Evolutionary conservation across 2,113 vertebrate genomes (phyloP), one percentile per base, ranked within the genome.

Genomic region (Anser cygnoides): DNA sequence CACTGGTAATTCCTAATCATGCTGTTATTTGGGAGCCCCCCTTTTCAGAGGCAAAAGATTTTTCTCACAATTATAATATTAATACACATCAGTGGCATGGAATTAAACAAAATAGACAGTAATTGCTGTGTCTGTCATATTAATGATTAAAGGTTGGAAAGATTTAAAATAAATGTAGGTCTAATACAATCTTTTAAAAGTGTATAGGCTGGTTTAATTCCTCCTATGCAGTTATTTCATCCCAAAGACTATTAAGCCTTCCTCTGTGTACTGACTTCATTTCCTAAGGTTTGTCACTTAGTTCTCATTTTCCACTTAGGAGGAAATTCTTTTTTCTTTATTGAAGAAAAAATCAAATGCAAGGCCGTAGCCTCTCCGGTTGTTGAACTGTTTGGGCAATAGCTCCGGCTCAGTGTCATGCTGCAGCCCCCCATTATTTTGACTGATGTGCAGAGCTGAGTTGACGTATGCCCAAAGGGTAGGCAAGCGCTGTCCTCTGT

Each of bases 41-140:
- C 71, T 82, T 87, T 95, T 54, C 67, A 57, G 94, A 90, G 79
- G 37, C 79, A 68, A 37, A 76, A 54, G 75, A 1, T 66, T 66
- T 62, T 49, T 37, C 55, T 83, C 67, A 31, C 63, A 82, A 10
- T 88, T 84, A 52, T 94, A 68, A 80, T 95, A 93, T 87, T 95
- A 87, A 89, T 89, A 68, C 86, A 80, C 65, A 66, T 94, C 89
- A 84, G 52, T 39, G 63, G 43, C 71, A 90, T 33, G 59, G 67
- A 92, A 89, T 96, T 65, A 90, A 94, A 57, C 90, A 89, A 96
- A 94, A 96, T 76, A 92, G 89, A 77, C 87, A 92, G 81, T 90
- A 92, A 95, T 94, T 96, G 59, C 78, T 82, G 43, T 91, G 76
- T 92, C 77, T 94, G 86, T 95, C 91, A 63, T 88, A 46, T 41